Evolutionary conservation across 2,797 vertebrate species (phyloP).

Genomic region (Pangasius macronema): DNA sequence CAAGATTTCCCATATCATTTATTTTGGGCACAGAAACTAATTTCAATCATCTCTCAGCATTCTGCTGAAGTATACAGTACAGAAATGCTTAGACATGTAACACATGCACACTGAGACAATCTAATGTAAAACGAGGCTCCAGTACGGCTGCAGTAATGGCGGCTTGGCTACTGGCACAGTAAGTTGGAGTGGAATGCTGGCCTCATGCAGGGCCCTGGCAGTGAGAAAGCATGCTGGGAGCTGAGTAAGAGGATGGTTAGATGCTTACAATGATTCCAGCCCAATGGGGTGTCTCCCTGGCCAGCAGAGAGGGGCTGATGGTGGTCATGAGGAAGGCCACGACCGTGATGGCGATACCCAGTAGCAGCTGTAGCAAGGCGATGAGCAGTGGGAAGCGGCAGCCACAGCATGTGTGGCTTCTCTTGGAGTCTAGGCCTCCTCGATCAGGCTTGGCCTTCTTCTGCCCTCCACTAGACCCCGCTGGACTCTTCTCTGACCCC

Average conservation of each 20-base stretch:
- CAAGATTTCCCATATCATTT: background rate
- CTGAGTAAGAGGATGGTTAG: constrained; percentile 56
- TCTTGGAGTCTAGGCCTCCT: constrained; percentile 70
- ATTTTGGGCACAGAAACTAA: background rate
- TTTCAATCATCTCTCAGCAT: background rate
- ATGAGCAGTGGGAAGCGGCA: constrained; percentile 92
- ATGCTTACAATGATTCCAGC: constrained; percentile 98
- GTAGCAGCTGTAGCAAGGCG: constrained; percentile 88
- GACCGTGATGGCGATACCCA: constrained; percentile 82
- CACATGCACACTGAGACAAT: constrained; percentile 17
- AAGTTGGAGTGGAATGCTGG: constrained; percentile 23
- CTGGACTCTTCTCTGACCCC: constrained; percentile 57
- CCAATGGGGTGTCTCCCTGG: constrained; percentile 97
- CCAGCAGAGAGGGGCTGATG: constrained; percentile 86
- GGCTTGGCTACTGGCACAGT: constrained; percentile 10
- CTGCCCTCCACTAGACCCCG: constrained; percentile 59
- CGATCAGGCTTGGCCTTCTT: constrained; percentile 52
- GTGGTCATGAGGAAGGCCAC: constrained; percentile 91
- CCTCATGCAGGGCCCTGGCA: constrained; percentile 52
- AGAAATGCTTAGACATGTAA: constrained; percentile 18
- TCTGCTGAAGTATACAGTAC: background rate
- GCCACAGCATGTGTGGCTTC: constrained; percentile 80
- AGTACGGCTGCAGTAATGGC: constrained; percentile 1
- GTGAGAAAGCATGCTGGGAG: constrained; percentile 55
- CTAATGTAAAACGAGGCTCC: background rate